A percentile compares a stretch with the other conserved stretches of the same genome.
phyloP scores from a whole-genome alignment of 1,140 invertebrate genomes.

The Holotrichia oblita region DNA sequence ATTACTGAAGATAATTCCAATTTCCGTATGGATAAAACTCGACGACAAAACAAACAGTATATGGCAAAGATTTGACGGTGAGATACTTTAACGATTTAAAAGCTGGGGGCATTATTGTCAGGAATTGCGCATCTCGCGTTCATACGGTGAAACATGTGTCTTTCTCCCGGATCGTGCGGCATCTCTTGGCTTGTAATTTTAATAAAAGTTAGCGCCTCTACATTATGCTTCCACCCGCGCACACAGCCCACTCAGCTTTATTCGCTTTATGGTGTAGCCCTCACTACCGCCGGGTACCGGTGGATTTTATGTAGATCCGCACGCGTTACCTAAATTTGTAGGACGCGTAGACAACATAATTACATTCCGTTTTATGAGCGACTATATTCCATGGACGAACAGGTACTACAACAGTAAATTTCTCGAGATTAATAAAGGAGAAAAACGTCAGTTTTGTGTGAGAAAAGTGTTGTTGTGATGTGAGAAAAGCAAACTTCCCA shows the following conservation, averaged over 20 bases:
- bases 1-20: too few relatives aligned
- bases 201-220: neutral
- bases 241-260: neutral
- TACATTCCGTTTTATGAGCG: conserved; percentile 1
- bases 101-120: neutral
- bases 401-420: neutral
- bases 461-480: too few relatives aligned
- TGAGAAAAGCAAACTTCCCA: too few relatives aligned
- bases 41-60: too few relatives aligned
- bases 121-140: neutral
- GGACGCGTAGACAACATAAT: conserved; percentile 1
- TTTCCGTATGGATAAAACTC: too few relatives aligned
- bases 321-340: conserved; percentile 12
- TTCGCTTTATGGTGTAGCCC: neutral
- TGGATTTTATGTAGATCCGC: neutral
- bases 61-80: too few relatives aligned
- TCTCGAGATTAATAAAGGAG: neutral
- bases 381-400: neutral
- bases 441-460: too few relatives aligned
- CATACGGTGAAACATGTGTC: neutral
- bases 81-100: neutral
- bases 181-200: neutral
- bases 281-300: neutral
- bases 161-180: neutral
- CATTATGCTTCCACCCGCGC: neutral